A percentile compares a stretch with the other conserved stretches of the same genome.
phyloP scores from a whole-genome alignment of 2,797 vertebrate species.

The Crax fasciolata region DNA sequence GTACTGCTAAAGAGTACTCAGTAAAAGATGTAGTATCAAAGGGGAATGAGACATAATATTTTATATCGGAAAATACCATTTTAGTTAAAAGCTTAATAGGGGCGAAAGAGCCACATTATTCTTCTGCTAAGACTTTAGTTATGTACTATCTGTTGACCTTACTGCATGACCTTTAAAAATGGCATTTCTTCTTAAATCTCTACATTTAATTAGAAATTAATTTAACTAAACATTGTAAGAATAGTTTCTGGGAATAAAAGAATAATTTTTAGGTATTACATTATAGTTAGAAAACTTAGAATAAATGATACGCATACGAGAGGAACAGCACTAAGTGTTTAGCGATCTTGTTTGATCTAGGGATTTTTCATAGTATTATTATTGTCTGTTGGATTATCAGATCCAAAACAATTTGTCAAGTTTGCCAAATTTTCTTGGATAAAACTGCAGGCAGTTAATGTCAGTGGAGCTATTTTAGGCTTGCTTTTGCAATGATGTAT shows the following conservation, averaged over 20 bases:
- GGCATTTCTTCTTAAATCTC: not conserved
- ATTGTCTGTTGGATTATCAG: not conserved
- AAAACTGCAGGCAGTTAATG: not conserved
- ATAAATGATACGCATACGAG: not conserved
- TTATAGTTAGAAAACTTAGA: not conserved
- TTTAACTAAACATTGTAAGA: not conserved
- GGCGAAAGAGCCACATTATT: not conserved
- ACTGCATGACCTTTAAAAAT: slow-evolving; percentile 22
- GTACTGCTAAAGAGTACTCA: not conserved
- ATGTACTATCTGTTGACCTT: not conserved
- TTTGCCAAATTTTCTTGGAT: not conserved
- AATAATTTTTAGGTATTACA: not conserved
- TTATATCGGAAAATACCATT: not conserved
- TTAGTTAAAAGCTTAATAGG: not conserved
- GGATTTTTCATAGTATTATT: not conserved
- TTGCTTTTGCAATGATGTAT: not conserved
- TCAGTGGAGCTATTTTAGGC: not conserved
- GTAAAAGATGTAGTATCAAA: not conserved
- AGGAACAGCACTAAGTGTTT: not conserved
- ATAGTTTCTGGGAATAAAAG: not conserved
- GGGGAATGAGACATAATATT: not conserved
- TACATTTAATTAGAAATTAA: not conserved
- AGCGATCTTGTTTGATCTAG: not conserved
- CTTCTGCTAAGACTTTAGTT: not conserved
- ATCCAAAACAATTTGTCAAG: not conserved